Percentiles rank a stretch among this genome's conserved stretches.
phyloP scores from a whole-genome alignment of 2,888 invertebrate species.

The Tetramorium bicarinatum region DNA sequence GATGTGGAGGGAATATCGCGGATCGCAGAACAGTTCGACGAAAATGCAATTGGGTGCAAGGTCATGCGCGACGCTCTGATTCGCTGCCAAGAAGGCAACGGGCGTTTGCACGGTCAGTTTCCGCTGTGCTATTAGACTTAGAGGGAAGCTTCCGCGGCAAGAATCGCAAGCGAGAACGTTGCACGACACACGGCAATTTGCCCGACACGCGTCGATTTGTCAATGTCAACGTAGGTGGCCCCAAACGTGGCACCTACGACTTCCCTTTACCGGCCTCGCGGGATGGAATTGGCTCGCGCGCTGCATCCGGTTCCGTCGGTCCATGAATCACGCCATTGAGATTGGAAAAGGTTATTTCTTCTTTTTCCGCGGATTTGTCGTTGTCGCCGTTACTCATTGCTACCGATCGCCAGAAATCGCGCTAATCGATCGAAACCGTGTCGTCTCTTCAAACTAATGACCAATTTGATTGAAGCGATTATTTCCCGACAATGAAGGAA shows the following conservation, averaged over 20 bases:
- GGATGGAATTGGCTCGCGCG: slow-evolving; percentile 49
- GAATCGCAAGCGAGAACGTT: slow-evolving; percentile 27
- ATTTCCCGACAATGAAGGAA: neutral
- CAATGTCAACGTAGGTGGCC: slow-evolving; percentile 68
- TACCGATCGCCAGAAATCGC: neutral
- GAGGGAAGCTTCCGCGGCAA: slow-evolving; percentile 54
- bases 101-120: slow-evolving; percentile 44
- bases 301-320: slow-evolving; percentile 29
- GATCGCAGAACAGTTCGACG: slow-evolving; percentile 66
- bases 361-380: slow-evolving; percentile 39
- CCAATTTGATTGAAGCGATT: neutral
- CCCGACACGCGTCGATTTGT: slow-evolving; percentile 66
- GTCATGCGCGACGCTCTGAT: slow-evolving; percentile 69
- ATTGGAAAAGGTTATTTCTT: slow-evolving; percentile 41
- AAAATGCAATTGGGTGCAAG: slow-evolving; percentile 77
- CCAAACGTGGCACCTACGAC: slow-evolving; percentile 51
- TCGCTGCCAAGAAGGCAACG: slow-evolving; percentile 65
- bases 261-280: slow-evolving; percentile 16
- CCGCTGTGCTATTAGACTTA: slow-evolving; percentile 48
- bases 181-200: slow-evolving; percentile 59
- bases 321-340: slow-evolving; percentile 49
- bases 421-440: slow-evolving; percentile 29
- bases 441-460: neutral
- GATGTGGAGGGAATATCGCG: slow-evolving; percentile 61
- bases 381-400: slow-evolving; percentile 21